Evolutionary conservation across 2,113 vertebrate species (phyloP).

Genomic region (Gracilinanus agilis): DNA sequence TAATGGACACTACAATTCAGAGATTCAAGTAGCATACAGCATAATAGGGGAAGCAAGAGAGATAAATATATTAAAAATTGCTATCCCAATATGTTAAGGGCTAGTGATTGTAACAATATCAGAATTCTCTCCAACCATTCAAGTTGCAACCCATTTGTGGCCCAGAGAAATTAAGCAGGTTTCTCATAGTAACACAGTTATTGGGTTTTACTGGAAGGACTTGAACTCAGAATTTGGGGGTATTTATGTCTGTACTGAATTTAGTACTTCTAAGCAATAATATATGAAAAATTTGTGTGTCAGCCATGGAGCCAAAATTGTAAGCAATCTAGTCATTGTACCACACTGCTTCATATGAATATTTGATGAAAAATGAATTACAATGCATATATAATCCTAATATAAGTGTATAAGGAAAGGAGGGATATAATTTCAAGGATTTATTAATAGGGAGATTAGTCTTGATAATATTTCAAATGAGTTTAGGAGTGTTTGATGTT

Average conservation of each 20-base stretch:
- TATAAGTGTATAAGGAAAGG: not conserved
- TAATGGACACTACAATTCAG: not conserved
- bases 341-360: not conserved
- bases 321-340: not conserved
- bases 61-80: not conserved
- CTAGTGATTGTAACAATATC: not conserved
- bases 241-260: not conserved
- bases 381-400: not conserved
- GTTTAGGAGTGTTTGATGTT: not conserved
- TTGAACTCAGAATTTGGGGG: not conserved
- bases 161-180: not conserved
- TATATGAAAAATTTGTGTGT: not conserved
- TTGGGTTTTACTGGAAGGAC: not conserved
- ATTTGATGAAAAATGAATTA: conserved; percentile 1
- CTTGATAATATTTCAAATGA: not conserved
- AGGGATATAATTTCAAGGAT: conserved; percentile 12
- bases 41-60: not conserved
- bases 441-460: not conserved
- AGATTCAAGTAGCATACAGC: not conserved
- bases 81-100: not conserved
- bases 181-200: not conserved
- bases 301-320: not conserved
- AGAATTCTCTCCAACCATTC: not conserved
- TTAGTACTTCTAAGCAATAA: not conserved
- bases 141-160: not conserved